Conservation (phyloP, 1,140 invertebrate genomes). For the Eciton burchellii region DNA sequence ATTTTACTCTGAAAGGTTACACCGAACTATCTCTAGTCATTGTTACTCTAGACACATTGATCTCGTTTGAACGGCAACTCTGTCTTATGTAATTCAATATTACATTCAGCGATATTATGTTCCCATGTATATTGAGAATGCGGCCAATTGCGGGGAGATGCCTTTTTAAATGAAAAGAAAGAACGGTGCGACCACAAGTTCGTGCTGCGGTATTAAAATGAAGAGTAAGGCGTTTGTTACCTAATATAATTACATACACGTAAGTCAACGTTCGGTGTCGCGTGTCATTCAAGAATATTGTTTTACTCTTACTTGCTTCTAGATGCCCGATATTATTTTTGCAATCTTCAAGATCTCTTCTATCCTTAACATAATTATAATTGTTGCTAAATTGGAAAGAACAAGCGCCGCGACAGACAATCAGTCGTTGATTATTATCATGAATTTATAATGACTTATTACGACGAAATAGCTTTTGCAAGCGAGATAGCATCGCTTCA, state of each 20-base stretch:
- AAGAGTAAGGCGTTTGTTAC: constrained; percentile 70
- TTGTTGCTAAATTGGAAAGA: constrained; percentile 25
- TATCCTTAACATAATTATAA: too few species aligned
- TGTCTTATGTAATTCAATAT: constrained; percentile 32
- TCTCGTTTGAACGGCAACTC: constrained; percentile 7
- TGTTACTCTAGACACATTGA: not conserved
- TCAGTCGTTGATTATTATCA: not conserved
- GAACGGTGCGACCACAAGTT: constrained; percentile 69
- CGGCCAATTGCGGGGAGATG: not conserved
- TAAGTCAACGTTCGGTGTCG: constrained; percentile 67
- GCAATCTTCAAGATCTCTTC: constrained; percentile 66
- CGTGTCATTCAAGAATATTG: constrained; percentile 72
- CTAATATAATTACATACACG: constrained; percentile 66
- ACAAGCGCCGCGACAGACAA: not conserved
- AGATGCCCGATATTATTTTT: constrained; percentile 60
- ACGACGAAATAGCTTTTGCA: not conserved
- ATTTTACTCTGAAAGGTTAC: too few species aligned
- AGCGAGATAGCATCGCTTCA: too few species aligned
- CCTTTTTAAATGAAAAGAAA: constrained; percentile 37
- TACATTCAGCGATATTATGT: constrained; percentile 24
- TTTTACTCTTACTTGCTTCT: too few species aligned
- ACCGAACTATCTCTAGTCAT: too few species aligned
- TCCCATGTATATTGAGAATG: constrained; percentile 1
- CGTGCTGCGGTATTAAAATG: constrained; percentile 75
- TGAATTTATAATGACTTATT: not conserved